These are phyloP conservation scores for Zonotrichia leucophrys DNA, from an alignment of 2,113 vertebrate genomes.

Conservation along the genomic window DNA sequence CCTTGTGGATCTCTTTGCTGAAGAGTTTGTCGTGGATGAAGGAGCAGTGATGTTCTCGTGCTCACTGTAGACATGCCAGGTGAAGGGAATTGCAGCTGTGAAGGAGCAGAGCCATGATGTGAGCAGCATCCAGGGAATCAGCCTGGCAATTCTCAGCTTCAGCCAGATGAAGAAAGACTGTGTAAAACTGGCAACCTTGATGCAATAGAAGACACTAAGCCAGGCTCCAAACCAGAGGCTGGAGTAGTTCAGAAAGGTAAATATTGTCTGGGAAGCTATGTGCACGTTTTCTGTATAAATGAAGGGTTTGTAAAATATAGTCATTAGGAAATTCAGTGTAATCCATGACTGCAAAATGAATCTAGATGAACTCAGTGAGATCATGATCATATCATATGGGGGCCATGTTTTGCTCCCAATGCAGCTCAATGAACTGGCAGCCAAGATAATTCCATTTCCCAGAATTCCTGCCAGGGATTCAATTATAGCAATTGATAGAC, in stretches of 20 bases:
- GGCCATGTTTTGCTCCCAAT: neutral
- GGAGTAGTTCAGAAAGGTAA: neutral
- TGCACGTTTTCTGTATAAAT: too few species aligned
- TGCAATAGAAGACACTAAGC: neutral
- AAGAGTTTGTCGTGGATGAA: neutral
- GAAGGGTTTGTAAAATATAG: too few species aligned
- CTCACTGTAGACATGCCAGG: accelerated
- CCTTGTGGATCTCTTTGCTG: neutral
- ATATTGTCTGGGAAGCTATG: too few species aligned
- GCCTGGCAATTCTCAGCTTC: conserved; percentile 2
- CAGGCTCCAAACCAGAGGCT: neutral
- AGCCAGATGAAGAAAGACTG: conserved; percentile 12
- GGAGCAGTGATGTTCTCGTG: neutral
- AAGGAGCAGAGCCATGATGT: neutral
- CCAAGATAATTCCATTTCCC: neutral
- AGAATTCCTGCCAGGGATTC: neutral
- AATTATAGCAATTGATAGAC: neutral
- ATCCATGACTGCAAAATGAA: neutral
- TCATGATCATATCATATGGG: neutral
- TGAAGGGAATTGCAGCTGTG: neutral
- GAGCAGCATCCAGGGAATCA: neutral
- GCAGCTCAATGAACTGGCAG: neutral
- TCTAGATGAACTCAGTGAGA: neutral
- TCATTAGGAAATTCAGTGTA: neutral
- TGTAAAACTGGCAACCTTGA: neutral